Evolutionary conservation across 2,113 vertebrate species (phyloP), one percentile per base, ranked within the genome.

Genomic region (Ceratotherium simum): DNA sequence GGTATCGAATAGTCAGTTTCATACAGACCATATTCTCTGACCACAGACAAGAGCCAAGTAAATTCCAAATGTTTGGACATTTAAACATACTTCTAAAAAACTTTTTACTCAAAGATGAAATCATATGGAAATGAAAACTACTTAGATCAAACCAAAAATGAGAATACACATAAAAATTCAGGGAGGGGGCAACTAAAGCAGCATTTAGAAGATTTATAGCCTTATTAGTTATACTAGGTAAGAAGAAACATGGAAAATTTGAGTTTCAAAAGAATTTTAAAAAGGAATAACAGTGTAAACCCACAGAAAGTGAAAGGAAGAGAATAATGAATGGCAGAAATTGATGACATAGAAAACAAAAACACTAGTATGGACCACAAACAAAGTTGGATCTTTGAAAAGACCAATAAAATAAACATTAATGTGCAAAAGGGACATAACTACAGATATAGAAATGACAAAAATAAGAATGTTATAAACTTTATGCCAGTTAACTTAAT

Each of bases 401-500:
- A 88, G 51, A 95, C 54, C 21, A 60, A 69, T 82, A 70, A 91
- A 88, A 91, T 51, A 58, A 80, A 27, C 39, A 75, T 54, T 79
- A 95, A 46, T 60, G 29, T 60, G 3, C 29, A 84, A 89, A 91
- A 84, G 14, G 29, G 17, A 48, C 31, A 33, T 78, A 82, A 42
- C 10, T 67, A 84, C 5, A 72, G 42, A 8, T 78, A 48, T 65
- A 82, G 31, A 42, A 82, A 51, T 81, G 11, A 95, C 46, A 39
- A 90, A 86, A 95, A 65, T 62, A 81, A 76, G 42, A 65, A 48
- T 48, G 11, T 75, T 58, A 56, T 48, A 67, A 85, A 79, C 27
- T 88, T 69, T 51, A 91, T 91, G 91, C 23, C 56, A 97, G 5
- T 76, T 75, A 87, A 72, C 81, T 90, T 82, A 87, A 96, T 91